Evolutionary conservation across 2,797 vertebrate species (phyloP).

Genomic region (Sebastes goodei): DNA sequence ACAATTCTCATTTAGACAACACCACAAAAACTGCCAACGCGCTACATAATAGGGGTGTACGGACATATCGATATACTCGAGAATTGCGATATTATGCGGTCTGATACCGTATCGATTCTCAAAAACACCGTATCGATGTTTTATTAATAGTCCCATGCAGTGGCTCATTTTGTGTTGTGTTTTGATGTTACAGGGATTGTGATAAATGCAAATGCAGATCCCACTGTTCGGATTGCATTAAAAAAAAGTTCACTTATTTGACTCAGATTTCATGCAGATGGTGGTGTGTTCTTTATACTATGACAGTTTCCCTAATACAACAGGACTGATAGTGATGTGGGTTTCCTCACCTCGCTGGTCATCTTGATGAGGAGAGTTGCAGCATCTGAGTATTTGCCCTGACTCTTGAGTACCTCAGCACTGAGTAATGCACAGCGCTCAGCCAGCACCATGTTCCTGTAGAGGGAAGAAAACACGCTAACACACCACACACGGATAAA

Average conservation of each 20-base stretch:
- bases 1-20: not conserved
- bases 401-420: conserved; percentile 96
- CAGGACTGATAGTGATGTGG: not conserved
- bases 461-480: not conserved
- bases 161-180: not conserved
- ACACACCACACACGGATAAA: not conserved
- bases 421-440: conserved; percentile 96
- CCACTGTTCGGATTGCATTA: not conserved
- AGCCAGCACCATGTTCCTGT: conserved; percentile 94
- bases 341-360: conserved; percentile 91
- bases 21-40: not conserved
- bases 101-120: no score
- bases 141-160: no score
- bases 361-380: conserved; percentile 96
- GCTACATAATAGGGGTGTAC: no score
- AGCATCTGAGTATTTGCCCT: conserved; percentile 95
- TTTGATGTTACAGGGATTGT: not conserved
- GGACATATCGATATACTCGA: no score
- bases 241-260: not conserved
- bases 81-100: not conserved
- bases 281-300: not conserved
- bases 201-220: not conserved
- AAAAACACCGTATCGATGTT: no score
- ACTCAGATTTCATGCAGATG: not conserved
- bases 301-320: not conserved